Evolutionary conservation across 2,888 invertebrate genomes (phyloP).

Genomic region (Listrodromus nycthemerus): DNA sequence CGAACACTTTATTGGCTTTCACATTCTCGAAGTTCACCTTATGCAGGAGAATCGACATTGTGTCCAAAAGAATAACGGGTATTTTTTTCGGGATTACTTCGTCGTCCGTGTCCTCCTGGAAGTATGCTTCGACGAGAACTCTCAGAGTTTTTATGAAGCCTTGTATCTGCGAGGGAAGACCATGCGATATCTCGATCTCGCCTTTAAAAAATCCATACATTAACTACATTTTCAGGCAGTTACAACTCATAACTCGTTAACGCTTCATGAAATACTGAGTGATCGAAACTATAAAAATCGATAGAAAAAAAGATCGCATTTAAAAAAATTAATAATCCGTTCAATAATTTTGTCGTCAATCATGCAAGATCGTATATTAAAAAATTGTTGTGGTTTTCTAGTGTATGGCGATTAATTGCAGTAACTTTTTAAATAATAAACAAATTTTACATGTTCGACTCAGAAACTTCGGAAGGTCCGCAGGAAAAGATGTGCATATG

Average conservation of each 20-base stretch:
- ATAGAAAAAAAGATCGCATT: slow-evolving; percentile 7
- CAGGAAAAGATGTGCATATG: slow-evolving; percentile 79
- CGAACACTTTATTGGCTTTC: slow-evolving; percentile 68
- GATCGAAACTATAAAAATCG: neutral
- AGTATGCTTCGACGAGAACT: slow-evolving; percentile 67
- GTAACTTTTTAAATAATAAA: neutral
- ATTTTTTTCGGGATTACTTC: slow-evolving; percentile 73
- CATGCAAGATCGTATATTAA: neutral
- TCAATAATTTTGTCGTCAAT: neutral
- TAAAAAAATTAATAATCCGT: neutral
- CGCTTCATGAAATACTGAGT: neutral
- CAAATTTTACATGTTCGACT: slow-evolving; percentile 81
- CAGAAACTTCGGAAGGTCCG: slow-evolving; percentile 84
- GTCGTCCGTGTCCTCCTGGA: slow-evolving; percentile 73
- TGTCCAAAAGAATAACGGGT: slow-evolving; percentile 76
- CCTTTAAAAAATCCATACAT: slow-evolving; percentile 54
- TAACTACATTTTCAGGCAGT: neutral
- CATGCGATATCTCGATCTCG: slow-evolving; percentile 53
- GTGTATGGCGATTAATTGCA: neutral
- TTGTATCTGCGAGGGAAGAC: slow-evolving; percentile 72
- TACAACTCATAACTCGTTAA: neutral
- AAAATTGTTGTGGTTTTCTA: neutral
- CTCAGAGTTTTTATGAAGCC: slow-evolving; percentile 73
- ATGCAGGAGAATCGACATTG: slow-evolving; percentile 74
- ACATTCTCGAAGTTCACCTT: slow-evolving; percentile 75